A percentile compares a stretch with the other conserved stretches of the same genome.
Evolutionary conservation across 2,888 invertebrate genomes (phyloP).

Genomic region (Hypsopygia costalis): DNA sequence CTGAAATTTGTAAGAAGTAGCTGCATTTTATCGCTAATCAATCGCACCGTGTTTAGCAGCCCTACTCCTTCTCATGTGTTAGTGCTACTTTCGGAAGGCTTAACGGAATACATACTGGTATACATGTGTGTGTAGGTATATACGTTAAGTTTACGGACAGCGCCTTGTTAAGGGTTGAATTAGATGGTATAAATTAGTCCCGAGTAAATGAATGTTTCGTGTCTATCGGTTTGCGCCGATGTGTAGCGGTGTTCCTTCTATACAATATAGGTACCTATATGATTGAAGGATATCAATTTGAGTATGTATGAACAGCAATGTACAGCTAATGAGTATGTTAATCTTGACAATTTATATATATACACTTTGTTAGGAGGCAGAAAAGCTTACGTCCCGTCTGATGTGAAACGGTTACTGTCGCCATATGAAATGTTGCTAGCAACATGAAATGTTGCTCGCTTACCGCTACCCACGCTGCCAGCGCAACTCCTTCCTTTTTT

Average conservation of each 20-base stretch:
- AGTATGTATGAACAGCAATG: no score
- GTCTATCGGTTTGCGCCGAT: conserved; percentile 15
- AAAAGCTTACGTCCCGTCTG: no score
- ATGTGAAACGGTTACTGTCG: no score
- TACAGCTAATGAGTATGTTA: no score
- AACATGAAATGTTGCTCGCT: no score
- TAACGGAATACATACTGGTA: conserved; percentile 56
- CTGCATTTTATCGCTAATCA: no score
- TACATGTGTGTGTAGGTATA: conserved; percentile 33
- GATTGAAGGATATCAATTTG: not conserved
- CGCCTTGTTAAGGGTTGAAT: conserved; percentile 70
- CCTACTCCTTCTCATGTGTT: conserved; percentile 12
- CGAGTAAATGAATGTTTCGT: conserved; percentile 42
- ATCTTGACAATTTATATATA: no score
- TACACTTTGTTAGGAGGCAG: no score
- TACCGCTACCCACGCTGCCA: no score
- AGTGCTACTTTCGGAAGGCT: conserved; percentile 71
- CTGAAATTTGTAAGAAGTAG: no score
- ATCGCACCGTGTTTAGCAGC: not conserved
- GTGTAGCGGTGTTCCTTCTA: not conserved
- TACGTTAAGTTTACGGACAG: conserved; percentile 62
- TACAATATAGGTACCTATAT: not conserved
- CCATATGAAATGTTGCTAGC: no score
- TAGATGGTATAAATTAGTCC: conserved; percentile 72
- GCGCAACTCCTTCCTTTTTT: no score